Conservation (phyloP, 2,113 vertebrate genomes). For the Todiramphus saurophagus region DNA sequence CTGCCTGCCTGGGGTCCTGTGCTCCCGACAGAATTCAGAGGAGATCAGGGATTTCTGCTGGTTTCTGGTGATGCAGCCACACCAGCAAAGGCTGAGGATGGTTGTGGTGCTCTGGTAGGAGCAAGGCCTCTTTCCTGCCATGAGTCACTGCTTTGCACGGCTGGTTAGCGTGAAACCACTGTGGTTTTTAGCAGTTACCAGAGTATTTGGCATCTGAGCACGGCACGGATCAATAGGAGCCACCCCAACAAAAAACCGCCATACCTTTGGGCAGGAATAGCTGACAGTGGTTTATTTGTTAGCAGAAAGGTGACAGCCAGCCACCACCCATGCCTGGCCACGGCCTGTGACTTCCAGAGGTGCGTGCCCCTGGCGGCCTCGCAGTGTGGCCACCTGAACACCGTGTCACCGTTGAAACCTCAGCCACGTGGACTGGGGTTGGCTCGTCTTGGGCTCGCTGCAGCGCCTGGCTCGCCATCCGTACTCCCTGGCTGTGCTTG, state of each 20-base stretch:
- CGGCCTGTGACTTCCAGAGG: neutral
- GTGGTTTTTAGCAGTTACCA: neutral
- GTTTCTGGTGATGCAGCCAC: neutral
- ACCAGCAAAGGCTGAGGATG: neutral
- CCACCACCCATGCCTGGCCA: neutral
- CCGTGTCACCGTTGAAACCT: neutral
- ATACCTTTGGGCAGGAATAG: neutral
- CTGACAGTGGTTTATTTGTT: fast-evolving
- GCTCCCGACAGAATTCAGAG: neutral
- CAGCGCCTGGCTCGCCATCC: neutral
- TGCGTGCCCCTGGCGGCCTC: neutral
- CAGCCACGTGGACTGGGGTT: fast-evolving
- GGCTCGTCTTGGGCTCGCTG: neutral
- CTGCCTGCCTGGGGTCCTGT: neutral
- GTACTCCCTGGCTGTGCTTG: neutral
- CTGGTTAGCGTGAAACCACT: neutral
- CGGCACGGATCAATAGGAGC: neutral
- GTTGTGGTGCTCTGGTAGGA: neutral
- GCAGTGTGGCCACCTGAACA: neutral
- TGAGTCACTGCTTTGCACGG: neutral
- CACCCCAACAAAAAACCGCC: neutral
- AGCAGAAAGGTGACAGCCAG: neutral
- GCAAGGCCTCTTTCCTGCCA: neutral
- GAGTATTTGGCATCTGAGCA: neutral
- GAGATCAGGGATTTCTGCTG: neutral